Base-by-base conservation (phyloP, 2,888 invertebrate genomes). In the Seira musarum region DNA sequence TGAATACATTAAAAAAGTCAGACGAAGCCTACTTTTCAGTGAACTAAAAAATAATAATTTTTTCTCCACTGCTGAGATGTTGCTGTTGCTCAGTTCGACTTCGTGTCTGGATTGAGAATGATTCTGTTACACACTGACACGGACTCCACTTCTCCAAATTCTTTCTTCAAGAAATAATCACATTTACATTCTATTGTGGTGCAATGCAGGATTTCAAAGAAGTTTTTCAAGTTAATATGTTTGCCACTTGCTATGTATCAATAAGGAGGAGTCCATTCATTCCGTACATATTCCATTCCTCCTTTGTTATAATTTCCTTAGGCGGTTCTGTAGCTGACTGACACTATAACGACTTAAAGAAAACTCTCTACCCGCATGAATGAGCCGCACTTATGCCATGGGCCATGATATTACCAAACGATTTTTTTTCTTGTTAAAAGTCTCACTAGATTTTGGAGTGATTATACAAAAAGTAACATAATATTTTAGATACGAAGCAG, bases 121-220 rank as follows among this genome's bases (percentile, higher is more conserved):
- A 73, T 35, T 30, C 40, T 79, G 67, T 65, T 66, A 49, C 53
- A 53, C 17, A 53, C 53, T 53, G 53, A 53, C 53, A 53, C 53
- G 3, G 15, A 30, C 53, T 78, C 46, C n/a, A n/a, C 60, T 69
- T 21, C 68, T 65, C 53, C 53, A 53, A 6, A 8, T 53, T 53
- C 13, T 53, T 53, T 53, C 13, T 13, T 53, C n/a, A n/a, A 53
- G 53, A 30, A 30, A n/a, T n/a, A 30, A 30, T 30, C 3, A 30
- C 2, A 30, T 30, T 30, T 30, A n/a, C 40, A 49, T 3, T 72
- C 17, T 53, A 10, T 68, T 69, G 72, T 79, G 79, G 79, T 69
- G 79, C 79, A 79, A 79, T 79, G 79, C 79, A 69, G 79, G 63
- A 8, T 30, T 30, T 5, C 2, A 30, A 30, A 30, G 30, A 2